Evolutionary conservation across 1,140 invertebrate genomes (phyloP).

Genomic region (Thaumatotibia leucotreta): DNA sequence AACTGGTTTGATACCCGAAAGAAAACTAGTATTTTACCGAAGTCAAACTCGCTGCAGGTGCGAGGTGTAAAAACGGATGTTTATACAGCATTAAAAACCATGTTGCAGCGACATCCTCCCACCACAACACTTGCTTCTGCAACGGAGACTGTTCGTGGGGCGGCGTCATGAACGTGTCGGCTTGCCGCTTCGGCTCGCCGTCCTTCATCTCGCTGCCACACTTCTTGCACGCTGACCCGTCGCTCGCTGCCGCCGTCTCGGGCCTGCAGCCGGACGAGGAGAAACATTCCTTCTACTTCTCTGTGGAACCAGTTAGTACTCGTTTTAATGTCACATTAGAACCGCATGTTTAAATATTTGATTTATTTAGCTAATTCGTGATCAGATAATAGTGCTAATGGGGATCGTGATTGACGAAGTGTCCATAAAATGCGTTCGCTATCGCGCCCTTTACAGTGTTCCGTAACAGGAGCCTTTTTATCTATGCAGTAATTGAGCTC

Average conservation of each 20-base stretch:
- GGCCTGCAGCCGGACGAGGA: slow-evolving; percentile 84
- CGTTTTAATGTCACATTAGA: background rate
- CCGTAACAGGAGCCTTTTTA: too few relatives aligned
- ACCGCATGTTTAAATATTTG: background rate
- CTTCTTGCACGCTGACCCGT: slow-evolving; percentile 87
- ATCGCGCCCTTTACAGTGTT: too few relatives aligned
- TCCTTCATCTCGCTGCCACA: slow-evolving; percentile 91
- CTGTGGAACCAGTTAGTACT: slow-evolving; percentile 81
- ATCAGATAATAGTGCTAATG: too few relatives aligned
- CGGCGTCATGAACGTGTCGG: slow-evolving; percentile 83
- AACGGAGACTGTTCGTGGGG: slow-evolving; percentile 82
- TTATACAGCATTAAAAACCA: too few relatives aligned
- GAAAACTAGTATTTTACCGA: too few relatives aligned
- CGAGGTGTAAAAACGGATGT: too few relatives aligned
- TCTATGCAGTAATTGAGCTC: too few relatives aligned
- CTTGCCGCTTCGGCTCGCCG: slow-evolving; percentile 85
- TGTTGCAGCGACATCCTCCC: slow-evolving; percentile 39
- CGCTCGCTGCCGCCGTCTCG: slow-evolving; percentile 78
- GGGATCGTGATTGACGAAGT: too few relatives aligned
- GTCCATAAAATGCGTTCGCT: too few relatives aligned
- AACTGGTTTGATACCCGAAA: too few relatives aligned
- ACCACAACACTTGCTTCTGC: slow-evolving; percentile 84
- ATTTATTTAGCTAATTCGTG: too few relatives aligned
- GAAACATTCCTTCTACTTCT: slow-evolving; percentile 83
- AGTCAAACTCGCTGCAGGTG: too few relatives aligned